Conservation (phyloP, 2,888 invertebrate genomes). For the Invenusta paracnida region DNA sequence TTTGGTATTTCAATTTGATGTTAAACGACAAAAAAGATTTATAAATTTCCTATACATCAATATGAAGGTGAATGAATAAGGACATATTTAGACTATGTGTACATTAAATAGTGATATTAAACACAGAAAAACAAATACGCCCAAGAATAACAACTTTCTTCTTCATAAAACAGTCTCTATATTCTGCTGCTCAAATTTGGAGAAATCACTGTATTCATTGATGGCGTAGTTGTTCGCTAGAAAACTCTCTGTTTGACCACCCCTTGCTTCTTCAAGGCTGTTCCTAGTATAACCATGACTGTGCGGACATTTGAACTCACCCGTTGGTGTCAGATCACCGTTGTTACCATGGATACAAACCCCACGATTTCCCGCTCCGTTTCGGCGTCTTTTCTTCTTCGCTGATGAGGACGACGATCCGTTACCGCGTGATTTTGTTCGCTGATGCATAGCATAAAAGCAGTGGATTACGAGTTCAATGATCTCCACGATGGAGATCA, state of each 20-base stretch:
- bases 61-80: too few relatives aligned
- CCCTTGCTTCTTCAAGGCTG: too few relatives aligned
- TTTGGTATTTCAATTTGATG: too few relatives aligned
- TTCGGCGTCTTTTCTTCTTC: neutral
- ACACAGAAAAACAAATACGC: too few relatives aligned
- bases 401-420: too few relatives aligned
- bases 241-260: neutral
- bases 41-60: too few relatives aligned
- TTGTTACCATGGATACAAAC: neutral
- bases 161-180: neutral
- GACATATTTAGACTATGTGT: too few relatives aligned
- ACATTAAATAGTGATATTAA: too few relatives aligned
- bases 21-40: too few relatives aligned
- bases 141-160: too few relatives aligned
- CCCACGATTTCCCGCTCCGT: neutral
- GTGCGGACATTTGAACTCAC: neutral
- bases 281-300: neutral
- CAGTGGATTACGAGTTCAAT: slow-evolving; percentile 43
- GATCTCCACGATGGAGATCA: slow-evolving; percentile 42
- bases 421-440: too few relatives aligned
- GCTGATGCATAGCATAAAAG: neutral
- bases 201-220: neutral
- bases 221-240: neutral
- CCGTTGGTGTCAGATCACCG: neutral
- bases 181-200: neutral